Base-by-base conservation (phyloP, 2,888 invertebrate genomes). In the Diachrysia chrysitis region DNA sequence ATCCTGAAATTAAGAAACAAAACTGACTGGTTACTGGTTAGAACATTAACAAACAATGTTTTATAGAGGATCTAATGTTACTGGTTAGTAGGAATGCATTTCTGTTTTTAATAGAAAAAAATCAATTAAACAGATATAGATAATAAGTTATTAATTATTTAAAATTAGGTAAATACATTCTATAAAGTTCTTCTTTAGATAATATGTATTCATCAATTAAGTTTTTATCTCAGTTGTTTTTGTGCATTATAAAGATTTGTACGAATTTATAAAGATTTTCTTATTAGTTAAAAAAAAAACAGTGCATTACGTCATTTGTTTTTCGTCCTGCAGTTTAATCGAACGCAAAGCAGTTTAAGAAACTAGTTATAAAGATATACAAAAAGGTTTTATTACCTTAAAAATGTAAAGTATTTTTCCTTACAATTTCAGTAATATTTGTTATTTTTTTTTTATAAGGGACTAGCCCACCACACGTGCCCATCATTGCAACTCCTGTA, bases 291-390 rank as follows among this genome's bases (percentile, higher is more conserved):
- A 59, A 35, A 37, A 46, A 63, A 63, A 67, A 67, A 63, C 53
- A n/a, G 29, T 57, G 4, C 6, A 12, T 25, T 58, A n/a, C 10
- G 10, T 67, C 59, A 37, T 42, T 63, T 58, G 42, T 53, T 62
- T 71, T 66, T 61, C 54, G 56, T 55, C 48, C 29, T 55, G 32
- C 32, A 37, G n/a, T 32, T 25, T 5, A 25, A n/a, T n/a, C n/a
- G 25, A 2, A 37, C 12, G 16, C 37, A 14, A 14, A 32, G 32
- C 23, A 37, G n/a, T 32, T 19, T 23, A 12, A 17, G 17, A 55
- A 66, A 61, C 60, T n/a, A 23, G 71, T 66, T 66, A 58, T 21
- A 57, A 10, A 60, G 29, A 57, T 59, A 14, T 21, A 37, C 14
- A 19, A 46, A 60, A 17, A 57, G 57, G 57, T 21, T 32, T 71